Percentiles rank a stretch among this genome's conserved stretches.
Evolutionary conservation across 2,113 vertebrate genomes (phyloP).

Genomic region (Xiphophorus couchianus): DNA sequence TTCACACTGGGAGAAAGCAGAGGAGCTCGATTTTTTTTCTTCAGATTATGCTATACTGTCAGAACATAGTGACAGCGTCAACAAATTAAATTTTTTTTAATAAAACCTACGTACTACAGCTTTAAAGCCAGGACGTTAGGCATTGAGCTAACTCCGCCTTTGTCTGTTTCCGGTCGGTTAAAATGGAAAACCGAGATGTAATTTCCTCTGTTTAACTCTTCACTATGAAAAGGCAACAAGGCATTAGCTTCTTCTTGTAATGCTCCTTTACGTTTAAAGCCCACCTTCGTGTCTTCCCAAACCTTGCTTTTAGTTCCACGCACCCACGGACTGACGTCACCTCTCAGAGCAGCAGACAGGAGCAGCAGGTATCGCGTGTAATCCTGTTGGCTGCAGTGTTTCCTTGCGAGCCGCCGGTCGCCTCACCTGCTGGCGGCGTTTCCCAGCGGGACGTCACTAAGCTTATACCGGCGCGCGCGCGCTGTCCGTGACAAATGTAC

Average conservation of each 20-base stretch:
- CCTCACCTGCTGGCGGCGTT: conserved; percentile 25
- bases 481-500: conserved; percentile 15
- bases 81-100: too few relatives aligned
- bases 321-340: conserved; percentile 34
- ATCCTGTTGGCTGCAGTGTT: conserved; percentile 38
- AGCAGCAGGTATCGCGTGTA: conserved; percentile 38
- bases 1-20: too few relatives aligned
- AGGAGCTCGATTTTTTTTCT: too few relatives aligned
- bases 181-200: not conserved
- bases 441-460: conserved; percentile 43
- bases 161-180: conserved; percentile 1
- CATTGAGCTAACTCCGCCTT: not conserved
- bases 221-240: not conserved
- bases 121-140: conserved; percentile 7
- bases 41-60: too few relatives aligned
- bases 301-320: conserved; percentile 16
- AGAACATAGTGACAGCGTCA: too few relatives aligned
- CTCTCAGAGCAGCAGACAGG: conserved; percentile 30
- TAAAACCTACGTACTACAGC: not conserved
- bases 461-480: conserved; percentile 11
- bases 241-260: conserved; percentile 9
- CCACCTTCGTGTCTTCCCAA: conserved; percentile 7
- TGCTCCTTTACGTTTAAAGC: not conserved
- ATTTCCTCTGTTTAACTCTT: not conserved
- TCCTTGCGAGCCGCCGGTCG: conserved; percentile 24